Evolutionary conservation across 1,140 invertebrate genomes (phyloP).

Genomic region (Bombyx mandarina): DNA sequence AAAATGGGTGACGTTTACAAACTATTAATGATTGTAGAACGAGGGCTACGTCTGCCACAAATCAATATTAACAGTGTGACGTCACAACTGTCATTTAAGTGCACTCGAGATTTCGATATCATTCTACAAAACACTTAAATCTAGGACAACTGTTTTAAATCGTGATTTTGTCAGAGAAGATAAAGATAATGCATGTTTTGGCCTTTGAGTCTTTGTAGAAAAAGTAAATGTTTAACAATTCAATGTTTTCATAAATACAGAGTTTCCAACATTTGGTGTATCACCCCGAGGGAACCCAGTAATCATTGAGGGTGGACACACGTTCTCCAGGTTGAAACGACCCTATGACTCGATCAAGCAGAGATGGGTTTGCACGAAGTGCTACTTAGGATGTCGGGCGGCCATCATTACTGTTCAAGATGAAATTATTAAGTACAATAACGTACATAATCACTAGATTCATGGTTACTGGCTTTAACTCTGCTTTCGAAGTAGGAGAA

Average conservation of each 20-base stretch:
- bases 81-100: too few relatives aligned
- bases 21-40: too few relatives aligned
- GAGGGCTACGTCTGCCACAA: too few relatives aligned
- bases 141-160: too few relatives aligned
- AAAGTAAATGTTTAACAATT: constrained; percentile 1
- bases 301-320: constrained; percentile 21
- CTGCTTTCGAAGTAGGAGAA: too few relatives aligned
- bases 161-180: too few relatives aligned
- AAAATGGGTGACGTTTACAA: too few relatives aligned
- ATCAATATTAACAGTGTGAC: too few relatives aligned
- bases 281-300: constrained; percentile 26
- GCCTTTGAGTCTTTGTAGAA: neutral
- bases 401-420: constrained; percentile 16
- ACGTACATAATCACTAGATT: constrained; percentile 28
- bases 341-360: constrained; percentile 12
- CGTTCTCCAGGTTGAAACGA: constrained; percentile 21
- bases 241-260: constrained; percentile 6
- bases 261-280: constrained; percentile 9
- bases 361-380: constrained; percentile 19
- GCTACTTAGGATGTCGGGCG: constrained; percentile 13
- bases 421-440: constrained; percentile 14
- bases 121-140: too few relatives aligned
- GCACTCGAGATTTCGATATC: too few relatives aligned
- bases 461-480: neutral
- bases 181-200: too few relatives aligned